Conservation (phyloP, 2,797 vertebrate species). For the Etheostoma nigrum region DNA sequence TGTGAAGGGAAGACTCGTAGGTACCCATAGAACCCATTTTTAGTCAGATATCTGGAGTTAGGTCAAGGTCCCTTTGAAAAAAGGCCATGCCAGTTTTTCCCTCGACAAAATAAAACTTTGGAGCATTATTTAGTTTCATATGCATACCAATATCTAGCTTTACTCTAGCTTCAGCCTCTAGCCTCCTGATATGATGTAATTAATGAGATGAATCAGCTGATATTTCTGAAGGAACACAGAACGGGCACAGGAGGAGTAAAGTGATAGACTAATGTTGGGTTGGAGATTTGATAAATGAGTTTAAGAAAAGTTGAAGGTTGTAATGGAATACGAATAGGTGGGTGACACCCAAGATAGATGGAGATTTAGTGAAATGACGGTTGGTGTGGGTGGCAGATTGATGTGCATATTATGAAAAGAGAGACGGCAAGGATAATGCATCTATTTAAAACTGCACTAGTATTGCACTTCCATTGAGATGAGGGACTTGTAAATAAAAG, state of each 20-base stretch:
- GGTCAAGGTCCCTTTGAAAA: too few relatives aligned
- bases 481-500: not conserved
- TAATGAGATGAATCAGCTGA: conserved; percentile 27
- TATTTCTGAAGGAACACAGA: conserved; percentile 1
- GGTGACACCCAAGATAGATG: conserved; percentile 15
- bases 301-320: conserved; percentile 19
- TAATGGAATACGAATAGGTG: conserved; percentile 2
- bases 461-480: not conserved
- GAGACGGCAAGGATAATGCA: not conserved
- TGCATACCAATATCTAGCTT: too few relatives aligned
- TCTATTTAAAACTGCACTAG: conserved; percentile 14
- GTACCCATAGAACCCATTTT: too few relatives aligned
- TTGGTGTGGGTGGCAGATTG: not conserved
- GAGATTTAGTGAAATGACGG: conserved; percentile 15
- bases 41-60: too few relatives aligned
- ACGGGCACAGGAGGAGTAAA: conserved; percentile 20
- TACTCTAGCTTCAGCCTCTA: too few relatives aligned
- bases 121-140: too few relatives aligned
- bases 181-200: conserved; percentile 12
- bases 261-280: conserved; percentile 7
- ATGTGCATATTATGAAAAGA: conserved; percentile 6
- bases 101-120: too few relatives aligned
- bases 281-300: conserved; percentile 7
- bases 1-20: too few relatives aligned
- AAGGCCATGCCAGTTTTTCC: too few relatives aligned